phyloP scores from a whole-genome alignment of 2,113 vertebrate genomes.

The Phodopus roborovskii region DNA sequence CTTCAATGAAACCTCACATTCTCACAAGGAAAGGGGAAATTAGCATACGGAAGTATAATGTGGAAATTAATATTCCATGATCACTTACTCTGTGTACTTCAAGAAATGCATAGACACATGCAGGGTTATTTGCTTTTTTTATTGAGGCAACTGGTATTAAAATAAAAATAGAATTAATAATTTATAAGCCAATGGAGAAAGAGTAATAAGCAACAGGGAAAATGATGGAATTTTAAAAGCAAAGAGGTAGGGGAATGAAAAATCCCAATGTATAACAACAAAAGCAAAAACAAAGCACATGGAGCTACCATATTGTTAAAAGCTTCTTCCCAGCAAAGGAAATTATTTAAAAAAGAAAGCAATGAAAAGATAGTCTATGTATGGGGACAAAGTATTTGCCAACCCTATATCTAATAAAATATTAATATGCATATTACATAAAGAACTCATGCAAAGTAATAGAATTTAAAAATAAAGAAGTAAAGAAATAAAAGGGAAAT shows the following conservation, averaged over 20 bases:
- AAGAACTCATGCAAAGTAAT: not conserved
- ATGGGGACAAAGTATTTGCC: not conserved
- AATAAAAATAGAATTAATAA: slow-evolving; percentile 42
- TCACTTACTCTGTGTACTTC: not conserved
- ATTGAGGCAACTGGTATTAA: not conserved
- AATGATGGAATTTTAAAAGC: not conserved
- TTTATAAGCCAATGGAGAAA: slow-evolving; percentile 14
- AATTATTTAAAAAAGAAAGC: not conserved
- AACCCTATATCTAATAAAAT: not conserved
- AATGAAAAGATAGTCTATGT: not conserved
- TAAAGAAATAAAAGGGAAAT: not conserved
- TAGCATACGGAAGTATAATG: not conserved
- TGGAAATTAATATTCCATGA: not conserved
- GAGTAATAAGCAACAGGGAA: not conserved
- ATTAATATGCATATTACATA: not conserved
- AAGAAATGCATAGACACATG: not conserved
- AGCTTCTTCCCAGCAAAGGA: not conserved
- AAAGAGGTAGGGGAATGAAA: not conserved
- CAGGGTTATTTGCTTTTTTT: not conserved
- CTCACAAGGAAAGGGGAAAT: not conserved
- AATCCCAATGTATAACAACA: not conserved
- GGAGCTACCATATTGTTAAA: not conserved
- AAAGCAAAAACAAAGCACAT: not conserved
- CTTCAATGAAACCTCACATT: not conserved
- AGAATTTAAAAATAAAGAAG: not conserved